A percentile compares a stretch with the other conserved stretches of the same genome.
Conservation (phyloP, 1,140 invertebrate species). For the Brachionus rotundiformis region DNA sequence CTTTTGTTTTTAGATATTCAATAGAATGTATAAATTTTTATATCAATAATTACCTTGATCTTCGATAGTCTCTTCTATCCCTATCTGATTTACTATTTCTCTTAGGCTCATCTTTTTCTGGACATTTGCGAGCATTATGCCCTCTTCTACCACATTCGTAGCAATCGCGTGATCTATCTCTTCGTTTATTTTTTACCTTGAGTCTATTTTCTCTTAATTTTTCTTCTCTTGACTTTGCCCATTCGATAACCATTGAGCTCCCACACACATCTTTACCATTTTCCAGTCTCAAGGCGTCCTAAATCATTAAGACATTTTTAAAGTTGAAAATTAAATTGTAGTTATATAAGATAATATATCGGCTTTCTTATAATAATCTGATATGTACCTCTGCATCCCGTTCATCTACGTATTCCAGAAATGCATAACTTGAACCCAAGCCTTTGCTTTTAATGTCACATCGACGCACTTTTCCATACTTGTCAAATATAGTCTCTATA, state of each 20-base stretch:
- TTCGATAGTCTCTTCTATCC: neutral
- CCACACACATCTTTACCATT: conserved; percentile 65
- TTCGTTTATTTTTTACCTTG: neutral
- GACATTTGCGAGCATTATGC: conserved; percentile 80
- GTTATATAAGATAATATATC: neutral
- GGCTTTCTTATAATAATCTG: conserved; percentile 35
- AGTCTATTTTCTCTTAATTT: conserved; percentile 24
- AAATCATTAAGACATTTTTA: conserved; percentile 44
- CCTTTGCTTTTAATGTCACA: conserved; percentile 57
- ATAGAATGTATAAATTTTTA: neutral
- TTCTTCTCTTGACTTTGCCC: conserved; percentile 61
- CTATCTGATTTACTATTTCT: neutral
- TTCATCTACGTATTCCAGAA: conserved; percentile 59
- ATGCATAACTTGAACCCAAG: conserved; percentile 55
- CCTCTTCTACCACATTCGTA: conserved; percentile 83
- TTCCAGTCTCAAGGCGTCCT: conserved; percentile 66
- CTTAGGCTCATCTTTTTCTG: neutral
- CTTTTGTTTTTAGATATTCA: no score
- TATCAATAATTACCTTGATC: neutral
- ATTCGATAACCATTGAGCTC: conserved; percentile 65
- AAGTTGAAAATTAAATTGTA: neutral
- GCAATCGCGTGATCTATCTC: conserved; percentile 64
- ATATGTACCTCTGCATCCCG: conserved; percentile 57
- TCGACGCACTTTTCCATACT: conserved; percentile 55
- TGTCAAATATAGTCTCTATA: conserved; percentile 57